Conservation (phyloP, 2,888 invertebrate species). For the Eutolmus rufibarbis region DNA sequence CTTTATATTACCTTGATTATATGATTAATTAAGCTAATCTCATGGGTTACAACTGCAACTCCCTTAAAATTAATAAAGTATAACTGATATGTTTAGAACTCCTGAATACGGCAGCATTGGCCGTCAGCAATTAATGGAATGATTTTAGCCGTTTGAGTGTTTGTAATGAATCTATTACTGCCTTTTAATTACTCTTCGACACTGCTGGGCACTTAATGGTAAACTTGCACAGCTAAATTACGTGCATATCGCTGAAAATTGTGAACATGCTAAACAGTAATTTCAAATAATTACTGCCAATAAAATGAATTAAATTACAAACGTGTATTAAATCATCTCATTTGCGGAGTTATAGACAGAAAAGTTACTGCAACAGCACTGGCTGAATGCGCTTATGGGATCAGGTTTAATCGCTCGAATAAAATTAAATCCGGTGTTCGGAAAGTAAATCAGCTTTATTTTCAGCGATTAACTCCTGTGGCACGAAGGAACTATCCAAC, state of each 20-base stretch:
- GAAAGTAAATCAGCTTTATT: not conserved
- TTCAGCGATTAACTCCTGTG: not conserved
- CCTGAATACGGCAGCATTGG: not conserved
- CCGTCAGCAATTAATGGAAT: not conserved
- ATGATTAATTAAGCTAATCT: not conserved
- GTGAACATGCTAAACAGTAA: conserved; percentile 8
- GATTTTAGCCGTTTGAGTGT: not conserved
- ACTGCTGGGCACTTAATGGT: not conserved
- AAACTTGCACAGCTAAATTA: not conserved
- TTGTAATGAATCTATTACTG: not conserved
- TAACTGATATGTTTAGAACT: not conserved
- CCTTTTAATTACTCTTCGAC: not conserved
- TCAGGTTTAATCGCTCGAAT: not conserved
- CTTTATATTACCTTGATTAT: not conserved
- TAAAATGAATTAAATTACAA: conserved; percentile 2
- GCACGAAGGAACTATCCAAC: not conserved
- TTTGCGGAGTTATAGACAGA: not conserved
- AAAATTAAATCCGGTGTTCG: not conserved
- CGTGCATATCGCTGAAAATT: not conserved
- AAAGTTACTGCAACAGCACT: not conserved
- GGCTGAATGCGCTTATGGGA: not conserved
- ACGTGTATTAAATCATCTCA: not conserved
- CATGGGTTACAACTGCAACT: not conserved
- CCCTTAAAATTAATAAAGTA: not conserved
- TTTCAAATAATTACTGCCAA: conserved; percentile 14